phyloP scores from a whole-genome alignment of 1,140 invertebrate genomes.

The Procambarus clarkii region DNA sequence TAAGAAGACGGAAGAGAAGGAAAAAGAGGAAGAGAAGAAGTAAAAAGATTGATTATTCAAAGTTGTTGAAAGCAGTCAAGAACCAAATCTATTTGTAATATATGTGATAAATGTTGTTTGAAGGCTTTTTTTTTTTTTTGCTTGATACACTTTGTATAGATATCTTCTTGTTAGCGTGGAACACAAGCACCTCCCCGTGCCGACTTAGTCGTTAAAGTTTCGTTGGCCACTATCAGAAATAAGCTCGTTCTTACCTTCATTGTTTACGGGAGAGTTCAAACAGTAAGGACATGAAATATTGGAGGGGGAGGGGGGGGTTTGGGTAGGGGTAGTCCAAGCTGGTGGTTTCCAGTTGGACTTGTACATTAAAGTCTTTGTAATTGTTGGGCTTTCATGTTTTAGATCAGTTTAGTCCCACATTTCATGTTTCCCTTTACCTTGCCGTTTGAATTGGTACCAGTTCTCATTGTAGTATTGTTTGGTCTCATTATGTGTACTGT shows the following conservation, averaged over 20 bases:
- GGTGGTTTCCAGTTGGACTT: slow-evolving; percentile 15
- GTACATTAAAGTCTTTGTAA: slow-evolving; percentile 5
- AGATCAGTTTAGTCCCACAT: slow-evolving; percentile 32
- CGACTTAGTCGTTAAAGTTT: slow-evolving; percentile 65
- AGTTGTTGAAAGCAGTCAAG: slow-evolving; percentile 64
- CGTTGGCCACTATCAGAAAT: slow-evolving; percentile 68
- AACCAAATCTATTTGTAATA: slow-evolving; percentile 71
- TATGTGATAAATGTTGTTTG: slow-evolving; percentile 71
- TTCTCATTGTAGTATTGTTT: slow-evolving; percentile 57
- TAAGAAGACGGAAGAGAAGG: slow-evolving; percentile 74
- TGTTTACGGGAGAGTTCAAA: slow-evolving; percentile 57
- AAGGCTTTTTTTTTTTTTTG: slow-evolving; percentile 70
- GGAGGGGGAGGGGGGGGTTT: background rate
- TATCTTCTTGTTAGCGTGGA: slow-evolving; percentile 69
- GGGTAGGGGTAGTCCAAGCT: background rate
- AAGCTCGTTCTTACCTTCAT: slow-evolving; percentile 70
- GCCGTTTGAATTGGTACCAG: slow-evolving; percentile 57
- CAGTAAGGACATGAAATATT: slow-evolving; percentile 45
- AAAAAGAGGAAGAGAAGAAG: slow-evolving; percentile 70
- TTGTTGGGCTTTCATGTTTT: slow-evolving; percentile 41
- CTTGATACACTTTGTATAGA: slow-evolving; percentile 71
- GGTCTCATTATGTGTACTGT: slow-evolving; percentile 54
- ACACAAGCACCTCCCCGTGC: slow-evolving; percentile 70
- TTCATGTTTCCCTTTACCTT: slow-evolving; percentile 34
- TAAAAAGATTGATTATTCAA: slow-evolving; percentile 32